phyloP scores from a whole-genome alignment of 1,140 invertebrate genomes.

The Pseudomyrmex flavicornis region DNA sequence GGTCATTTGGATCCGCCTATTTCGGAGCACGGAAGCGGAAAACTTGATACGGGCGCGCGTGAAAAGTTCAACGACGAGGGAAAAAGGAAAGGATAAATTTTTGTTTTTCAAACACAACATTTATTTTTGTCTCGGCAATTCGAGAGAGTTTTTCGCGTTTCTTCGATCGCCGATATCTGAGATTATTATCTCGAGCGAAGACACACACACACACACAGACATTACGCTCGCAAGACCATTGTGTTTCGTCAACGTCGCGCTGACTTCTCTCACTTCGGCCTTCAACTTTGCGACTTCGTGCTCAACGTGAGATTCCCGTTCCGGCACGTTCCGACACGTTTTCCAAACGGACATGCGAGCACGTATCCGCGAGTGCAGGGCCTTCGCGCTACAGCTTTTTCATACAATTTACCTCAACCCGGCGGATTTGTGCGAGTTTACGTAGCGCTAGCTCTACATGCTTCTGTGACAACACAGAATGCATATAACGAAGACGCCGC shows the following conservation, averaged over 20 bases:
- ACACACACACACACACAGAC: no score
- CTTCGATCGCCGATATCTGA: background rate
- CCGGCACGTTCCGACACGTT: conserved; percentile 29
- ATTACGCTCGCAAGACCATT: background rate
- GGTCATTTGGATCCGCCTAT: background rate
- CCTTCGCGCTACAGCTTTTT: conserved; percentile 29
- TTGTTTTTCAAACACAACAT: background rate
- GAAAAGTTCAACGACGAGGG: background rate
- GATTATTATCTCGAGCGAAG: conserved; percentile 10
- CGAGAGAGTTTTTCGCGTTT: conserved; percentile 17
- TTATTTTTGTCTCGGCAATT: conserved; percentile 1
- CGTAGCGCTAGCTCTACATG: background rate
- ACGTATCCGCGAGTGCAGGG: conserved; percentile 26
- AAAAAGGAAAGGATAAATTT: background rate
- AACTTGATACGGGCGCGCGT: background rate
- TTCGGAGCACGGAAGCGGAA: conserved; percentile 6
- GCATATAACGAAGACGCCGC: background rate
- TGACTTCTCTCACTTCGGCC: conserved; percentile 35
- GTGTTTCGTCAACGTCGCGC: conserved; percentile 14
- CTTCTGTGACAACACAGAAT: background rate
- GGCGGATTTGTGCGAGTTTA: conserved; percentile 20
- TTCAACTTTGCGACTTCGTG: conserved; percentile 56
- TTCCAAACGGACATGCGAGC: conserved; percentile 36
- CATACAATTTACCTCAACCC: conserved; percentile 37
- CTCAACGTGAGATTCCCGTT: conserved; percentile 50